These are phyloP conservation scores for Pristiophorus japonicus DNA, from an alignment of 2,113 vertebrate genomes.

Conservation along the genomic window DNA sequence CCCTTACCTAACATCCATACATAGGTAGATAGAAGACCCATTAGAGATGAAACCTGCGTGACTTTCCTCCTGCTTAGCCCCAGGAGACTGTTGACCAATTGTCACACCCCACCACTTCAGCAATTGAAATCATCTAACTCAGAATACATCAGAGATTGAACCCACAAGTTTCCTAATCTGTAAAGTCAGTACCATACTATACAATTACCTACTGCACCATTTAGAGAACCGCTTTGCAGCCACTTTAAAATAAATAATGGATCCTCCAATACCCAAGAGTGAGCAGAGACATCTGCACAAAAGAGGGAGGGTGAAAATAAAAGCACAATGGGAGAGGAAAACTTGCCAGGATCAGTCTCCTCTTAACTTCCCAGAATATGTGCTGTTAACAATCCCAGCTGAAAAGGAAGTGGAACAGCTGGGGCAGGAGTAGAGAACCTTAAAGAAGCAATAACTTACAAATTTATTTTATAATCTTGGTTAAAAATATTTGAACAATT, in stretches of 20 bases:
- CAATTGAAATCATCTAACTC: background rate
- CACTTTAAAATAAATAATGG: background rate
- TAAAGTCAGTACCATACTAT: background rate
- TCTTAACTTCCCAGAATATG: slow-evolving; percentile 14
- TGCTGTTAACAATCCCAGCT: background rate
- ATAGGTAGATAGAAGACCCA: background rate
- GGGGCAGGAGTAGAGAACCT: background rate
- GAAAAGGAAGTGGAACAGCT: background rate
- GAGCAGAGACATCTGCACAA: background rate
- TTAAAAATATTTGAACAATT: background rate
- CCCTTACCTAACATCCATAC: background rate
- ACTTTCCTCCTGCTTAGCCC: background rate
- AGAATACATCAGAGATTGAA: background rate
- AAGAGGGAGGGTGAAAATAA: background rate
- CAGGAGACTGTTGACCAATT: background rate
- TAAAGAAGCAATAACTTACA: slow-evolving; percentile 16
- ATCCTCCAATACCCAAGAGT: background rate
- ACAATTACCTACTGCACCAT: background rate
- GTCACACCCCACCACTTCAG: background rate
- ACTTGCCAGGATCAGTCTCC: slow-evolving; percentile 10
- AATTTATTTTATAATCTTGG: background rate
- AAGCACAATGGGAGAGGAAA: background rate
- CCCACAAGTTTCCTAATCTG: background rate
- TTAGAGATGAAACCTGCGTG: background rate
- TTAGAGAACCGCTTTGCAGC: background rate